Evolutionary conservation across 2,797 vertebrate species (phyloP).

Genomic region (Vespertilio murinus): DNA sequence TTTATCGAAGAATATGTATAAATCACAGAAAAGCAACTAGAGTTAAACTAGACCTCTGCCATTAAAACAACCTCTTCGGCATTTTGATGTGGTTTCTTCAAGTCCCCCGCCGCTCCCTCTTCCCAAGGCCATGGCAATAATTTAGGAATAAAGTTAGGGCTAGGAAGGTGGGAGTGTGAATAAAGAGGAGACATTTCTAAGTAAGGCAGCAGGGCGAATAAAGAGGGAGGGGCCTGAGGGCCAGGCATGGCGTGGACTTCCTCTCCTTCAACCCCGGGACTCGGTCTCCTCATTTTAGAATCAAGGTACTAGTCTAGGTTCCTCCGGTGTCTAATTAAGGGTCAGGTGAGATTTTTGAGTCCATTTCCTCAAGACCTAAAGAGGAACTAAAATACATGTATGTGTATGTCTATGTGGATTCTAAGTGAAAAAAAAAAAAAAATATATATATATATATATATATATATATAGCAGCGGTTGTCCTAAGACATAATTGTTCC

Average conservation of each 20-base stretch:
- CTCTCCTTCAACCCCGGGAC: not conserved
- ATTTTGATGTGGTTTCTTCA: not conserved
- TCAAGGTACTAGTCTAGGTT: not conserved
- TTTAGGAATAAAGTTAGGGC: not conserved
- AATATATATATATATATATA: no score
- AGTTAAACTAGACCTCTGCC: not conserved
- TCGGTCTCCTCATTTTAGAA: not conserved
- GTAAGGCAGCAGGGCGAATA: not conserved
- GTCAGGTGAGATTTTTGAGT: not conserved
- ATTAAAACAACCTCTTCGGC: not conserved
- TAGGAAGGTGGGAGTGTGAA: not conserved
- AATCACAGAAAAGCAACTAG: not conserved
- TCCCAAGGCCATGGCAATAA: not conserved
- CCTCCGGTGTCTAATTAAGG: not conserved
- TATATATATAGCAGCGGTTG: not conserved
- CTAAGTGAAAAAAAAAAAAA: not conserved
- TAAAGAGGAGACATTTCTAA: not conserved
- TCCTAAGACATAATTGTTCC: not conserved
- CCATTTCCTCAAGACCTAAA: not conserved
- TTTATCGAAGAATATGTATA: not conserved
- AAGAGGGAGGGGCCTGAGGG: not conserved
- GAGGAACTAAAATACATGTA: not conserved
- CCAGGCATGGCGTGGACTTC: not conserved
- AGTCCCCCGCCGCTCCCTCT: not conserved
- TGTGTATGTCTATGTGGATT: not conserved